Percentiles rank a stretch among this genome's conserved stretches.
Conservation (phyloP, 2,797 vertebrate genomes). For the Parauchenoglanis punctatus region DNA sequence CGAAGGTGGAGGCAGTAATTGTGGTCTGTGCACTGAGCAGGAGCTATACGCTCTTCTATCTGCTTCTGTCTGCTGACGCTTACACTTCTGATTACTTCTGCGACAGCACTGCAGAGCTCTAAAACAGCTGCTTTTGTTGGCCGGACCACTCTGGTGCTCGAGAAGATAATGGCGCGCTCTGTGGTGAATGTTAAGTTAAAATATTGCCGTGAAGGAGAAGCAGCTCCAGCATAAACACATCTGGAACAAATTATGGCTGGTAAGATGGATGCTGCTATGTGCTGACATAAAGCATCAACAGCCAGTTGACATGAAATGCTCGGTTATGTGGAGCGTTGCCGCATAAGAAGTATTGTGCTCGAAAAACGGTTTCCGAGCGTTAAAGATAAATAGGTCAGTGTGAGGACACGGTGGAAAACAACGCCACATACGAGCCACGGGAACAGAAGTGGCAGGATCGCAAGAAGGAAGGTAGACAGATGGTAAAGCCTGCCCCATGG, state of each 20-base stretch:
- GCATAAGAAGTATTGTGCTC: constrained; percentile 15
- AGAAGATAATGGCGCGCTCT: constrained; percentile 41
- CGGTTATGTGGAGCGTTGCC: not conserved
- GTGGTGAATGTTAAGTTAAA: constrained; percentile 41
- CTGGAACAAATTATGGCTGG: constrained; percentile 53
- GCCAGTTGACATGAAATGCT: constrained; percentile 21
- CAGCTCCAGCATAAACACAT: constrained; percentile 56
- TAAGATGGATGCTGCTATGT: constrained; percentile 36
- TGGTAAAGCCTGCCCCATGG: constrained; percentile 63
- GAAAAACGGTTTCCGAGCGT: not conserved
- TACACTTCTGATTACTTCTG: constrained; percentile 41
- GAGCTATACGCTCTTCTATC: constrained; percentile 17
- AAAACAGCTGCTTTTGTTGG: constrained; percentile 47
- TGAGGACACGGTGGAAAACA: not conserved
- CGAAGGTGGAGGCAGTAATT: constrained; percentile 47
- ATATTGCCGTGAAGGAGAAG: constrained; percentile 27
- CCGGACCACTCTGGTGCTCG: constrained; percentile 32
- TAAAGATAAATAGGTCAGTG: constrained; percentile 21
- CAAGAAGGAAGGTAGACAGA: constrained; percentile 66
- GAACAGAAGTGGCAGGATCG: constrained; percentile 9
- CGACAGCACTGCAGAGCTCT: constrained; percentile 36
- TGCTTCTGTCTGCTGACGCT: constrained; percentile 35
- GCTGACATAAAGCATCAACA: constrained; percentile 36
- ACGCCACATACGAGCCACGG: constrained; percentile 1
- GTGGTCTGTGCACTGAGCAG: constrained; percentile 27